Evolutionary conservation across 1,140 invertebrate genomes (phyloP).

Genomic region (Hyphantria cunea): DNA sequence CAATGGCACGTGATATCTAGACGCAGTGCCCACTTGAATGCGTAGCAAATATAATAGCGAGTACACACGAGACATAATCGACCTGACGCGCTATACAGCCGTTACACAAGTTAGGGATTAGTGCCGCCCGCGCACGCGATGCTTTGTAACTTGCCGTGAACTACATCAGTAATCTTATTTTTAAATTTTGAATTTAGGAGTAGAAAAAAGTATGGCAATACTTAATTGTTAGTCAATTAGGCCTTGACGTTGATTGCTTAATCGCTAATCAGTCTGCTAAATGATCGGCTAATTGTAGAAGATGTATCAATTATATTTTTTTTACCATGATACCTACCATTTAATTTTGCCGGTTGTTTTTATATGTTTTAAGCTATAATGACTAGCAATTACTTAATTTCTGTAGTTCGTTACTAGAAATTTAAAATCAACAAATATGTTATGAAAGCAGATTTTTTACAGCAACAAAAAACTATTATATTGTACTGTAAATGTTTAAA

Average conservation of each 20-base stretch:
- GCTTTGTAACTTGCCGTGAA: conserved; percentile 38
- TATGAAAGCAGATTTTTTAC: no score
- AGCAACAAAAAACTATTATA: no score
- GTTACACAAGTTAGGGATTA: conserved; percentile 59
- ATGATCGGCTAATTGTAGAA: conserved; percentile 14
- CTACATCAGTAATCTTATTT: conserved; percentile 1
- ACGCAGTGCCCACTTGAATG: conserved; percentile 9
- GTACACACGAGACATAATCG: conserved; percentile 39
- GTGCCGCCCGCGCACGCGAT: conserved; percentile 57
- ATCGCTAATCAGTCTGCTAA: conserved; percentile 22
- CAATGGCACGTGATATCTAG: conserved; percentile 33
- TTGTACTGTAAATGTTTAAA: no score
- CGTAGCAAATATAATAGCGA: conserved; percentile 38
- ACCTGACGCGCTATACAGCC: conserved; percentile 33
- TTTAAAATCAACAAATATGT: no score
- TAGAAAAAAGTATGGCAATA: conserved; percentile 17
- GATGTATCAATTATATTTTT: conserved; percentile 2
- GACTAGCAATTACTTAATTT: no score
- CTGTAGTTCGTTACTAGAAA: no score
- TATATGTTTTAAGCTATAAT: no score
- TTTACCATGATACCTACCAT: no score
- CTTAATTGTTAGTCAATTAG: conserved; percentile 19
- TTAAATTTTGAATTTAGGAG: conserved; percentile 10
- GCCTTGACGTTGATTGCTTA: conserved; percentile 16
- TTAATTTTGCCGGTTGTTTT: no score